These are phyloP conservation scores for Riptortus pedestris DNA, from an alignment of 1,140 invertebrate species.

Conservation along the genomic window DNA sequence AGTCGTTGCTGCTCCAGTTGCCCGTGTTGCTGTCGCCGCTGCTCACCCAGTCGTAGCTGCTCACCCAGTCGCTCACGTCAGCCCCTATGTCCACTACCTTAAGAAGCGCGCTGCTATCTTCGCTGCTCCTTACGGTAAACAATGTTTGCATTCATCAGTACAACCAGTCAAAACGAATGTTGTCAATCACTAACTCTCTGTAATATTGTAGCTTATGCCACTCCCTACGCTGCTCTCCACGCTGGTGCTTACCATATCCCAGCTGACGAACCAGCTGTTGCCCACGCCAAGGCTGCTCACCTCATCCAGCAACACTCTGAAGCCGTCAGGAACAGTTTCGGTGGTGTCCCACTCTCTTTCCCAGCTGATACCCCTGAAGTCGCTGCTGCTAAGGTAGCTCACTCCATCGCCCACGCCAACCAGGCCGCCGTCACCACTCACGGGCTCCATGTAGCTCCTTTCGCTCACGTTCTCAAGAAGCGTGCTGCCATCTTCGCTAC, in stretches of 20 bases:
- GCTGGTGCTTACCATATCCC: not conserved
- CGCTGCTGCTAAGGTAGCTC: conserved; percentile 27
- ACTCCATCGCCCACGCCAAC: not conserved
- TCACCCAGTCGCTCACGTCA: conserved; percentile 36
- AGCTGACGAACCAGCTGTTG: not conserved
- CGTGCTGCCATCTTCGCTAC: not conserved
- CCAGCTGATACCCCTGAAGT: conserved; percentile 33
- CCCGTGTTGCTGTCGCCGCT: conserved; percentile 35
- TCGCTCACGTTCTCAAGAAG: conserved; percentile 5
- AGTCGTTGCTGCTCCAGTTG: conserved; percentile 20
- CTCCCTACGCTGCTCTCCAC: conserved; percentile 10
- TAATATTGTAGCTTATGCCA: conserved; percentile 18
- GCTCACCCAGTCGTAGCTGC: conserved; percentile 36
- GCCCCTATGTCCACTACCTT: conserved; percentile 20
- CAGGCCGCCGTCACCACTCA: conserved; percentile 33
- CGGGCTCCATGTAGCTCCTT: conserved; percentile 23
- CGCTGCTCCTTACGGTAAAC: too few species aligned
- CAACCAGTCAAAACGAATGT: not conserved
- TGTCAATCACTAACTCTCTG: conserved; percentile 8
- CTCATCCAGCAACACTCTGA: conserved; percentile 18
- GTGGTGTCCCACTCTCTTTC: conserved; percentile 34
- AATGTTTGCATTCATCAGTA: too few species aligned
- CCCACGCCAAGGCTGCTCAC: conserved; percentile 17
- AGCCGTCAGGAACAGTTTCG: conserved; percentile 1
- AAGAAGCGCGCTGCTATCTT: too few species aligned